These are phyloP conservation scores for Drosophila paracracens DNA, from an alignment of 2,888 invertebrate genomes.

Conservation along the genomic window DNA sequence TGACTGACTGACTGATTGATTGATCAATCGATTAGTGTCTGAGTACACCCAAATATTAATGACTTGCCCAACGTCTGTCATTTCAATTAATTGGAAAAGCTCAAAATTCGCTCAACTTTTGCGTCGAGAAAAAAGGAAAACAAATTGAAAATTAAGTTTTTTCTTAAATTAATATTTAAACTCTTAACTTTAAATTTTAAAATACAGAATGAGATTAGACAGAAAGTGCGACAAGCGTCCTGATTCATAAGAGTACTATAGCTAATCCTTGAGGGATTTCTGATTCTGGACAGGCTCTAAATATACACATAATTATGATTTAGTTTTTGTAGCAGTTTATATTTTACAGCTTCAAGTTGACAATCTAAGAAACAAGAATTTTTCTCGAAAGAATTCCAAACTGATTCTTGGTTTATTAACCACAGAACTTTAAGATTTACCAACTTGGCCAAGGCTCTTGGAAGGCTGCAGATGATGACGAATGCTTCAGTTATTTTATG, in stretches of 20 bases:
- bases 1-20: constrained; percentile 52
- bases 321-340: background rate
- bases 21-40: constrained; percentile 52
- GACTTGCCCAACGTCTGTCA: constrained; percentile 25
- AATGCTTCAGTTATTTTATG: constrained; percentile 27
- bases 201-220: background rate
- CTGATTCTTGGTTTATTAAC: background rate
- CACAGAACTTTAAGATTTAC: background rate
- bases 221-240: background rate
- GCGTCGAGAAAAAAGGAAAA: background rate
- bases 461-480: constrained; percentile 20
- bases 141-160: background rate
- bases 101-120: background rate
- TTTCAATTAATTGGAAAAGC: constrained; percentile 27
- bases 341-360: background rate
- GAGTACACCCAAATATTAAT: constrained; percentile 31
- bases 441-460: background rate
- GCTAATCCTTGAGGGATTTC: background rate
- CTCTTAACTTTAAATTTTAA: too few relatives aligned
- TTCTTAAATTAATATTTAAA: too few relatives aligned
- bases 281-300: background rate
- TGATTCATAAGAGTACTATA: background rate
- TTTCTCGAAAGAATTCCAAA: background rate
- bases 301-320: background rate
- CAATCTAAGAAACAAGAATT: background rate